Evolutionary conservation across 1,140 invertebrate species (phyloP), one percentile per base, ranked within the genome.

Genomic region (Drepana arcuata): DNA sequence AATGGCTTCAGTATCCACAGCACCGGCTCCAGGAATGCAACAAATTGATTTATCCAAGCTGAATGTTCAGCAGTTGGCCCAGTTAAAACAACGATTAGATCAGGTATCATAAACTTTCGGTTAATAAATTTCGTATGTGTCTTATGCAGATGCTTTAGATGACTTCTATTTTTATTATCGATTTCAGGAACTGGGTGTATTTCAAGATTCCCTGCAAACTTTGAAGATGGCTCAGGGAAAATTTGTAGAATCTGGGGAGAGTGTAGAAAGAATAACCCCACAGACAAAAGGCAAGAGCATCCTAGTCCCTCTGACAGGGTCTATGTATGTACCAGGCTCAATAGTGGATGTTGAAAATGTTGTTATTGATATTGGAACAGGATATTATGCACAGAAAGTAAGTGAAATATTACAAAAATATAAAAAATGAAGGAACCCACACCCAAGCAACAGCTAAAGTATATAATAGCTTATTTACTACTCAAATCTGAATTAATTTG

Each of bases 331-430:
- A 12, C 91, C 94, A 44, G 96, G 96, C 6, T 89, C 88, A 60
- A 84, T 98, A 29, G 86, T 88, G 41, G 91, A 97, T 70, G 88
- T 91, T 9, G 87, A 93, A 36, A 92, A 92, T 74, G 94, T 97
- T 13, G 82, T 97, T 7, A 91, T 98, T 40, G 95, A 98, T 77
- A 92, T 98, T 72, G 96, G 96, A 28, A 97, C 96, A 39, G 95
- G 95, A 49, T 98, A 98, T 77, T 98, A 93, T 84, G 92, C 93
- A n/a, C 91, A 96, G 77, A 95, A 96, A 86, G 92, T 93, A 44
- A 67, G 71, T 65, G 15, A n/a, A n/a, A n/a, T n/a, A n/a, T n/a
- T n/a, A n/a, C n/a, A n/a, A n/a, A n/a, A n/a, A n/a, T n/a, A n/a
- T n/a, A n/a, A n/a, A n/a, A n/a, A n/a, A n/a, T n/a, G n/a, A n/a